Evolutionary conservation across 2,797 vertebrate genomes (phyloP), one percentile per base, ranked within the genome.

Genomic region (Schizopygopsis malacanthus): DNA sequence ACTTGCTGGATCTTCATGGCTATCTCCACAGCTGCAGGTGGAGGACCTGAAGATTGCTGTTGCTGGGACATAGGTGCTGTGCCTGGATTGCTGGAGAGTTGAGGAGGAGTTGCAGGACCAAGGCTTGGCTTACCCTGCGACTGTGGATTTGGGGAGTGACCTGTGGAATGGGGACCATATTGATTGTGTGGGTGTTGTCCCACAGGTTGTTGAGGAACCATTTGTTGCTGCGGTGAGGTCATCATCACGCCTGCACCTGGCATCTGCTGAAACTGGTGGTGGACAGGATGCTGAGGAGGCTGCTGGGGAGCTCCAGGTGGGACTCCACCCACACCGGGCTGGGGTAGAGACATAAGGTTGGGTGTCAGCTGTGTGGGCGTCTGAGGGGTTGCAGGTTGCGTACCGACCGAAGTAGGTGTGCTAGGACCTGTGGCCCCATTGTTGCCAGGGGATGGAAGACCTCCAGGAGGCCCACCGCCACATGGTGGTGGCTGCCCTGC

Each of bases 1-100:
- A 98, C 97, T 90, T 98, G 96, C 89, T 99, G 98, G 91, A 99
- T 99, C 94, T 98, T 98, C 97, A 99, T 96, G 13, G 98, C 98
- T 81, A 99, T 98, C 91, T 99, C 98, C 82, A 99, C 97, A 0
- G 98, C 98, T 37, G 98, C 98, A 0, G 96, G 95, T 5, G 97
- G 98, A 61, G 98, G 98, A 2, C 97, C 98, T 8, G 96, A 94
- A 3, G 95, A 90, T 0, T 93, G 93, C 0, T 96, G 96, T 6
- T 93, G 94, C 69, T 95, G 97, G 0, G 94, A 90, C 28, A 94
- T 91, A 45, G 95, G 91, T 45, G 95, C 93, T 84, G 97, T 96
- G 76, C 95, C 94, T 83, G 97, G 96, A 88, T 93, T 95, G 85
- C 95, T 94, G 43, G 95, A 92, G 37, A 95, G 95, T 87, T 97